phyloP scores from a whole-genome alignment of 2,888 invertebrate species.

The Listrodromus nycthemerus region DNA sequence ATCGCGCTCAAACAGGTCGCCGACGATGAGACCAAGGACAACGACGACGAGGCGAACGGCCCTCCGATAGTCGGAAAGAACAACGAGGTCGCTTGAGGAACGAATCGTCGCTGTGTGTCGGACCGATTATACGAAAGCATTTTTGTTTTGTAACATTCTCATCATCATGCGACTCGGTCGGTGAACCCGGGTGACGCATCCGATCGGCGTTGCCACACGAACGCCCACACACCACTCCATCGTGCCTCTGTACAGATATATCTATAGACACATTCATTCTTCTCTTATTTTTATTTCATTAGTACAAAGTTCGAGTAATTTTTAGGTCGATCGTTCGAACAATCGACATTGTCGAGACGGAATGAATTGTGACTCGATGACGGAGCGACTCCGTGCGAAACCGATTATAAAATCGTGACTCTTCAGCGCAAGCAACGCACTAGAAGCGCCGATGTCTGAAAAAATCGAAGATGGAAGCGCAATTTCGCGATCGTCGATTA shows the following conservation, averaged over 20 bases:
- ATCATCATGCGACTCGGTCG: neutral
- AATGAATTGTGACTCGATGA: constrained; percentile 14
- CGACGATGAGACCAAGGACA: constrained; percentile 71
- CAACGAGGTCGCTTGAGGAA: constrained; percentile 35
- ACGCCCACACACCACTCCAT: neutral
- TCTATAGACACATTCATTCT: too few relatives aligned
- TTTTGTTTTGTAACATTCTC: neutral
- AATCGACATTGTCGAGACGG: neutral
- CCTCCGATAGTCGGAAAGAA: constrained; percentile 27
- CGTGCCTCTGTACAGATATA: constrained; percentile 22
- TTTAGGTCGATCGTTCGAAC: neutral
- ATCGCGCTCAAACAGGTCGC: constrained; percentile 74
- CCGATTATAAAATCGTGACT: constrained; percentile 6
- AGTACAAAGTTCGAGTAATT: constrained; percentile 47
- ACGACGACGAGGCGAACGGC: constrained; percentile 68
- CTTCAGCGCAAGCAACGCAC: neutral
- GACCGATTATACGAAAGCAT: neutral
- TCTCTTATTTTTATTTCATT: neutral
- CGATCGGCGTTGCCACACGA: neutral
- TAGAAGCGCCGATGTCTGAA: neutral
- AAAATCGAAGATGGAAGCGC: neutral
- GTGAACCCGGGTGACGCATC: constrained; percentile 3
- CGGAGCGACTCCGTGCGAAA: neutral
- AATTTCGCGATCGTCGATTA: constrained; percentile 8
- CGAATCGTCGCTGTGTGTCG: neutral